These are phyloP conservation scores for Palythoa caribaeorum DNA, from an alignment of 92 coral and sea anemone genomes.

Conservation along the genomic window DNA sequence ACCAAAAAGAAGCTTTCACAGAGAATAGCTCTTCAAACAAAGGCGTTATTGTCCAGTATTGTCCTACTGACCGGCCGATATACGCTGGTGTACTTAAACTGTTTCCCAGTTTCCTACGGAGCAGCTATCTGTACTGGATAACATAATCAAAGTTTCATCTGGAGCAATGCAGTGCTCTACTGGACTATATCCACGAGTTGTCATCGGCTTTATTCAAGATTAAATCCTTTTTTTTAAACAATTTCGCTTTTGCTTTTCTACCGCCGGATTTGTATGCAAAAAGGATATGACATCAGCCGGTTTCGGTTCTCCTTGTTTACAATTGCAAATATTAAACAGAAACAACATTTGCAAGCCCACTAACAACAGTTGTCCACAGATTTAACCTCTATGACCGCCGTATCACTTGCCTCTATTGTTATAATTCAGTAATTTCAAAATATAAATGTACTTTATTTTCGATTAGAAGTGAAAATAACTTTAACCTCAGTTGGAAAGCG, in stretches of 20 bases:
- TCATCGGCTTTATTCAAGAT: background rate
- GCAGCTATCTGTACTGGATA: no score
- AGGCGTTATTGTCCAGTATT: background rate
- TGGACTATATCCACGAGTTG: background rate
- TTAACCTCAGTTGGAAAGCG: slow-evolving; percentile 40
- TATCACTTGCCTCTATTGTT: background rate
- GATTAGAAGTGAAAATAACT: slow-evolving; percentile 28
- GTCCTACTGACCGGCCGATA: no score
- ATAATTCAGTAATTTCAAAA: background rate
- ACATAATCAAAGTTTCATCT: no score
- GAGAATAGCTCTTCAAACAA: background rate
- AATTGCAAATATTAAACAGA: slow-evolving; percentile 36
- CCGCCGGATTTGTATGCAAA: slow-evolving; percentile 8
- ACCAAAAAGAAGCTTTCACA: background rate
- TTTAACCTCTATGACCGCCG: slow-evolving; percentile 41
- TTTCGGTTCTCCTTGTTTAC: slow-evolving; percentile 18
- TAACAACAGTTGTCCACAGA: slow-evolving; percentile 28
- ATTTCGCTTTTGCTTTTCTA: background rate
- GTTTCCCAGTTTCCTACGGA: no score
- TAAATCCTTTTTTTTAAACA: background rate
- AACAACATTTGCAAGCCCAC: slow-evolving; percentile 13
- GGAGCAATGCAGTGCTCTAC: no score
- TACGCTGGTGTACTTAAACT: no score
- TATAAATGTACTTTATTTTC: slow-evolving; percentile 18
- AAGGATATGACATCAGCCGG: slow-evolving; percentile 1